Evolutionary conservation across 2,888 invertebrate species (phyloP).

Genomic region (Cerastoderma edule): DNA sequence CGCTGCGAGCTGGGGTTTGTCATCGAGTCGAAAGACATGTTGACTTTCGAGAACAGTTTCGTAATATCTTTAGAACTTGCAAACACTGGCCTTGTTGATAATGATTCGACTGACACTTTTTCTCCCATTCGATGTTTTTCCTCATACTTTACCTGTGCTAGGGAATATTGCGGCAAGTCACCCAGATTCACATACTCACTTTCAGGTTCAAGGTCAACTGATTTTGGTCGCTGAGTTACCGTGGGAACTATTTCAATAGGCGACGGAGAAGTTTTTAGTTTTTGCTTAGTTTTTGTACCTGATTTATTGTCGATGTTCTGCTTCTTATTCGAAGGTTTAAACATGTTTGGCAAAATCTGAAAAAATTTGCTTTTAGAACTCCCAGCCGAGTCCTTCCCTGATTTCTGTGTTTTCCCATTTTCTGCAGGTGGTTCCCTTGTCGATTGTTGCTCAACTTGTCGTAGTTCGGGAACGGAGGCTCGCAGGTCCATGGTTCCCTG

Average conservation of each 20-base stretch:
- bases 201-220: constrained; percentile 36
- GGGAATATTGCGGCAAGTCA: constrained; percentile 57
- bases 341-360: constrained; percentile 62
- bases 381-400: constrained; percentile 36
- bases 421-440: background rate
- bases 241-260: constrained; percentile 2
- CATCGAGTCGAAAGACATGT: constrained; percentile 63
- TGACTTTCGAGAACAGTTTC: constrained; percentile 74
- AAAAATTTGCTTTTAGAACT: constrained; percentile 52
- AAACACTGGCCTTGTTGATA: constrained; percentile 70
- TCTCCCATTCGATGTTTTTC: constrained; percentile 59
- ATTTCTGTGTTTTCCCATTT: constrained; percentile 31
- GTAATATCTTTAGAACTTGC: constrained; percentile 78
- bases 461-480: background rate
- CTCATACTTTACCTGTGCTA: constrained; percentile 48
- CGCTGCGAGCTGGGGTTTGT: constrained; percentile 60
- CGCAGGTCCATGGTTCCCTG: constrained; percentile 4
- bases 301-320: constrained; percentile 39
- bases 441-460: constrained; percentile 31
- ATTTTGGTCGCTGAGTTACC: background rate
- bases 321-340: constrained; percentile 57
- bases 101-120: constrained; percentile 64
- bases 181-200: constrained; percentile 54
- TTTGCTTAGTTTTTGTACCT: constrained; percentile 27
- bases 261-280: constrained; percentile 24